A percentile compares a stretch with the other conserved stretches of the same genome.
These are phyloP conservation scores for Mastigias papua DNA, from an alignment of 30 jellyfish, hydroid and myxozoan genomes.

Conservation along the genomic window DNA sequence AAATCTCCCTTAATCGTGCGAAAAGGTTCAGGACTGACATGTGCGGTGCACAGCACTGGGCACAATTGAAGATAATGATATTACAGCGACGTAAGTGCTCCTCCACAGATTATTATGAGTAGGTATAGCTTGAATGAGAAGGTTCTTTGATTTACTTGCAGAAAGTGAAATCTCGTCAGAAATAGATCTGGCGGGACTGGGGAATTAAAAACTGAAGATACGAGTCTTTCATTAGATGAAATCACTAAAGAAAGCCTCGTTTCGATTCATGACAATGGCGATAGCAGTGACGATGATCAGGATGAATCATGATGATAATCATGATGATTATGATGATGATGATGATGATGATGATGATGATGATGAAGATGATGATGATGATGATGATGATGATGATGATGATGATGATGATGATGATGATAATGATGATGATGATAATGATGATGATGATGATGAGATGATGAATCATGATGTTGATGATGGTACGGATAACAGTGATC, in stretches of 20 bases:
- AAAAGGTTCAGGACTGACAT: neutral
- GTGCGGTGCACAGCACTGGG: neutral
- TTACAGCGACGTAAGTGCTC: neutral
- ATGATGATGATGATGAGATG: neutral
- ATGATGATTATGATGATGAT: neutral
- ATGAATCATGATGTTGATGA: neutral
- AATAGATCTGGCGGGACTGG: neutral
- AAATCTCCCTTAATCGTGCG: slow-evolving; percentile 22
- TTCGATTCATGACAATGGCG: no score
- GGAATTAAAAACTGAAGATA: neutral
- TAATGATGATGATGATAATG: neutral
- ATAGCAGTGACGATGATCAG: neutral
- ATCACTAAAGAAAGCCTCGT: no score
- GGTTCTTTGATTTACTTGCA: neutral
- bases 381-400: neutral
- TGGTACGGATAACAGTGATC: neutral
- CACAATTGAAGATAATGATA: neutral
- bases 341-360: neutral
- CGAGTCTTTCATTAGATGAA: neutral
- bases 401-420: neutral
- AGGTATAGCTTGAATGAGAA: neutral
- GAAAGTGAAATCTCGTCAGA: neutral
- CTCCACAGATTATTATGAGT: neutral
- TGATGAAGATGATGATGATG: neutral
- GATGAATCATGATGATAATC: neutral